These are phyloP conservation scores for Falcunculus frontatus DNA, from an alignment of 2,113 vertebrate species.

Conservation along the genomic window DNA sequence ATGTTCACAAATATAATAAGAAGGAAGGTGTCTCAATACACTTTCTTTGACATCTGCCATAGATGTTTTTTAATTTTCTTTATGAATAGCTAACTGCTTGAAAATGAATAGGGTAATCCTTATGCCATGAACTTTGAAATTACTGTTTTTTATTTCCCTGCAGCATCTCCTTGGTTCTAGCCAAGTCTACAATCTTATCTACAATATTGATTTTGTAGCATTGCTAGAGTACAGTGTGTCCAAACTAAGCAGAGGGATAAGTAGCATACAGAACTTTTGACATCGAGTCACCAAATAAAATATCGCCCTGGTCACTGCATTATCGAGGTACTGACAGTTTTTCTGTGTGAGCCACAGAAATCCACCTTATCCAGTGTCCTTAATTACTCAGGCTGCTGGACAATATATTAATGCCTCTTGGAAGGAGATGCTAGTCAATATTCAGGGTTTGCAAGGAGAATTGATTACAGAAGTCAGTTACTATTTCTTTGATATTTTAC, in stretches of 20 bases:
- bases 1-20: not conserved
- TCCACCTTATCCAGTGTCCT: not conserved
- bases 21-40: not conserved
- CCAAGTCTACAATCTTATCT: not conserved
- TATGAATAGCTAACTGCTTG: not conserved
- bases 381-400: not conserved
- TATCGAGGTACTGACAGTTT: not conserved
- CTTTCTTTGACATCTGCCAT: not conserved
- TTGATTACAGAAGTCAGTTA: not conserved
- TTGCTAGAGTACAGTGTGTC: slow-evolving; percentile 21
- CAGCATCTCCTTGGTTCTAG: not conserved
- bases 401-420: not conserved
- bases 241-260: not conserved
- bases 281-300: not conserved
- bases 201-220: not conserved
- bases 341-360: not conserved
- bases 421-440: not conserved
- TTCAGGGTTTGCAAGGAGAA: not conserved
- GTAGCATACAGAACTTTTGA: not conserved
- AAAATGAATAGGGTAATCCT: not conserved
- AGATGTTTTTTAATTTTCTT: not conserved
- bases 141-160: not conserved
- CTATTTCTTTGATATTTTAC: not conserved
- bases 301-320: not conserved
- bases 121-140: not conserved